These are phyloP conservation scores for Neelides folsomi DNA, from an alignment of 2,888 invertebrate genomes.

Conservation along the genomic window DNA sequence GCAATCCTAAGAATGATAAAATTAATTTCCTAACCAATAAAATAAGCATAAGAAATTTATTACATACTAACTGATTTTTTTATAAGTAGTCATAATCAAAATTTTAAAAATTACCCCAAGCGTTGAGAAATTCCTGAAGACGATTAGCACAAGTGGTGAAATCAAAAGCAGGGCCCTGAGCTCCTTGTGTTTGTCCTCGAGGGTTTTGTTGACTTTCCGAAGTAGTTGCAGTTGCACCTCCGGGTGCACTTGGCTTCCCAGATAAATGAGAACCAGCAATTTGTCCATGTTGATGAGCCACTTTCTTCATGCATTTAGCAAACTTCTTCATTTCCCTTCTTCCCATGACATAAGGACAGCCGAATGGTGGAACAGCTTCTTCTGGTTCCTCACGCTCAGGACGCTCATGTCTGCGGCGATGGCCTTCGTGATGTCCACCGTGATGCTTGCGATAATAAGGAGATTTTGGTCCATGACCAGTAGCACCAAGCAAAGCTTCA, in stretches of 20 bases:
- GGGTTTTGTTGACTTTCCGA: slow-evolving; percentile 1
- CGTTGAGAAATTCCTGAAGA: slow-evolving; percentile 29
- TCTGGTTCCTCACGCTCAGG: neutral
- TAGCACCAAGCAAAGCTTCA: no score
- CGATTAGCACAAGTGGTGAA: slow-evolving; percentile 24
- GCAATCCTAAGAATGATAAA: slow-evolving; percentile 19
- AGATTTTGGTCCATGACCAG: no score
- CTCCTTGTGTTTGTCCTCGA: neutral
- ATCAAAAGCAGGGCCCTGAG: slow-evolving; percentile 13
- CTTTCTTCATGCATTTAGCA: slow-evolving; percentile 26
- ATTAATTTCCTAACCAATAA: neutral
- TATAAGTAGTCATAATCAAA: neutral
- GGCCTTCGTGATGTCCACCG: neutral
- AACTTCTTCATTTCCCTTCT: slow-evolving; percentile 25
- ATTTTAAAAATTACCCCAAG: slow-evolving; percentile 19
- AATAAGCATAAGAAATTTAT: neutral
- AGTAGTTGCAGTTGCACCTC: slow-evolving; percentile 8
- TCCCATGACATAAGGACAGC: slow-evolving; percentile 26
- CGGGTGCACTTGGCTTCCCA: slow-evolving; percentile 6
- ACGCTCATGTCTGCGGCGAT: neutral
- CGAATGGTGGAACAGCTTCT: slow-evolving; percentile 1
- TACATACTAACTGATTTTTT: neutral
- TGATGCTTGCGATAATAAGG: neutral
- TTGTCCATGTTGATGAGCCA: slow-evolving; percentile 17
- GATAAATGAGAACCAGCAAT: slow-evolving; percentile 26